Evolutionary conservation across 37 sponge, comb jelly and placozoan species (phyloP).

Genomic region (Geodia barretti): DNA sequence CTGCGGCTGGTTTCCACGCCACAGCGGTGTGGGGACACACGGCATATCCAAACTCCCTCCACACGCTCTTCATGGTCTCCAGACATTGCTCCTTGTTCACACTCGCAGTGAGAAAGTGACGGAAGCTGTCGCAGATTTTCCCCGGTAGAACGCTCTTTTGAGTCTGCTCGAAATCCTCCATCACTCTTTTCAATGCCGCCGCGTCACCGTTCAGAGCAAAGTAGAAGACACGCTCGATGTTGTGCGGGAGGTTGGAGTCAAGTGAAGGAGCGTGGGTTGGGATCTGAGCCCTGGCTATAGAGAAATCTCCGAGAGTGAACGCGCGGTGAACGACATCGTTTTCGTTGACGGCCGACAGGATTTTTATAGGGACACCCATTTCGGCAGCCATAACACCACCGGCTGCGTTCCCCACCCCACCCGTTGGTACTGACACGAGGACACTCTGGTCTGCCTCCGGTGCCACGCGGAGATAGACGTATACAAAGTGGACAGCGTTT

Average conservation of each 20-base stretch:
- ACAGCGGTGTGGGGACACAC: constrained; percentile 79
- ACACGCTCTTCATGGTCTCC: constrained; percentile 32
- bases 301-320: constrained; percentile 9
- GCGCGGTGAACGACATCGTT: constrained; percentile 57
- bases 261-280: constrained; percentile 58
- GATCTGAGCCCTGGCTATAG: not conserved
- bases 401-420: constrained; percentile 58
- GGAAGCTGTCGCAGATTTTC: not conserved
- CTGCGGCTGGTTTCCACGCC: constrained; percentile 14
- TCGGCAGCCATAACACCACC: constrained; percentile 35
- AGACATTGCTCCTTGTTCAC: constrained; percentile 23
- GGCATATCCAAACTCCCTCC: constrained; percentile 32
- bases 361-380: constrained; percentile 64
- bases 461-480: constrained; percentile 56
- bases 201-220: constrained; percentile 23
- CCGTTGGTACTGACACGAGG: constrained; percentile 57
- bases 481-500: constrained; percentile 61
- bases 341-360: constrained; percentile 52
- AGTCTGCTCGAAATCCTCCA: constrained; percentile 25
- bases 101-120: constrained; percentile 5
- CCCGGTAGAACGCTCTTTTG: not conserved
- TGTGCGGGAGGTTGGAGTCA: constrained; percentile 64
- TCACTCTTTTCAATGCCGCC: constrained; percentile 10
- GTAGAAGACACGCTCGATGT: constrained; percentile 73
- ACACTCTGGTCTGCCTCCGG: constrained; percentile 43